phyloP scores from a whole-genome alignment of 2,888 invertebrate species.

The Drosophila greeni region DNA sequence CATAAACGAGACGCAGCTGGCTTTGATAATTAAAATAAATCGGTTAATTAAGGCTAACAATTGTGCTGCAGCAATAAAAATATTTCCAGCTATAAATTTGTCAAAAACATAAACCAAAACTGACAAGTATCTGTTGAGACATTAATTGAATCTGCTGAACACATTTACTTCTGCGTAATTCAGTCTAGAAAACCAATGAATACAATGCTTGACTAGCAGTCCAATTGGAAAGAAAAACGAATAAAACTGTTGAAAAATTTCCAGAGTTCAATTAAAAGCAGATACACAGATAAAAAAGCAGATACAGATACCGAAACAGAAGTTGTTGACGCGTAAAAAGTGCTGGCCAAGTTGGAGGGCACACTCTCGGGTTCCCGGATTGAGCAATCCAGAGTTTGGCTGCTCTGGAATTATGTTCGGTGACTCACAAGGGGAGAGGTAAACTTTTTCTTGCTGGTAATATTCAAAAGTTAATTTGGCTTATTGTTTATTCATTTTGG shows the following conservation, averaged over 20 bases:
- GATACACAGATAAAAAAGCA: neutral
- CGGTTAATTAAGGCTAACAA: neutral
- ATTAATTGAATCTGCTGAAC: constrained; percentile 3
- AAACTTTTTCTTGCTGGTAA: constrained; percentile 18
- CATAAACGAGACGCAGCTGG: neutral
- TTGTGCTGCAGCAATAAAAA: constrained; percentile 4
- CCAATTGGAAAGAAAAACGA: constrained; percentile 3
- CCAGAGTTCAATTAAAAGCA: constrained; percentile 11
- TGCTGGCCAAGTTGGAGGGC: constrained; percentile 15
- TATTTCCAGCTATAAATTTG: constrained; percentile 2
- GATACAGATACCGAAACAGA: neutral
- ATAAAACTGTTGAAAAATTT: constrained; percentile 1
- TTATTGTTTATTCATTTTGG: constrained; percentile 62
- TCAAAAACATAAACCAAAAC: constrained; percentile 1
- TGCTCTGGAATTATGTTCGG: neutral
- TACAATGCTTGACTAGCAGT: neutral
- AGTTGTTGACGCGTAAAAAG: constrained; percentile 22
- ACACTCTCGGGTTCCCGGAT: constrained; percentile 15
- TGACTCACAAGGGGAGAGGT: constrained; percentile 27
- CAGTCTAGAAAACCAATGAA: constrained; percentile 4
- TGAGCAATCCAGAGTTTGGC: constrained; percentile 17
- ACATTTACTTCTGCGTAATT: constrained; percentile 1
- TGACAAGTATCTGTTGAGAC: constrained; percentile 6
- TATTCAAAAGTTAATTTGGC: constrained; percentile 58
- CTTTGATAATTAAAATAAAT: constrained; percentile 8